A percentile compares a stretch with the other conserved stretches of the same genome.
These are phyloP conservation scores for Pantherophis alleghaniensis DNA, from an alignment of 2,797 vertebrate species.

Conservation along the genomic window DNA sequence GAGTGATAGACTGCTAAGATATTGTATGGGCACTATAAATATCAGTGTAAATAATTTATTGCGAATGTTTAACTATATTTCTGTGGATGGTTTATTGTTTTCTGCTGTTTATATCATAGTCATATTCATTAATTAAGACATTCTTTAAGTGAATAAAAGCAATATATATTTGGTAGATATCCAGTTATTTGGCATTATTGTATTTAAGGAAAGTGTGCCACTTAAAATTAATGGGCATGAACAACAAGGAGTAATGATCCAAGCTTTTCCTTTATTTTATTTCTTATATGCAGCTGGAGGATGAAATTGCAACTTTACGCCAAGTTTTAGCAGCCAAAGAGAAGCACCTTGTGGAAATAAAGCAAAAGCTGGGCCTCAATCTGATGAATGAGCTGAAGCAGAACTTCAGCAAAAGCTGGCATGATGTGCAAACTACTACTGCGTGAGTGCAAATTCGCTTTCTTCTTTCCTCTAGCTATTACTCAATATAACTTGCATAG, in stretches of 20 bases:
- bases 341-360: constrained; percentile 89
- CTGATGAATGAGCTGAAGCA: constrained; percentile 87
- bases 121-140: neutral
- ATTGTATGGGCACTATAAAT: neutral
- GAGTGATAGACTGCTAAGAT: neutral
- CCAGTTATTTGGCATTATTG: neutral
- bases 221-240: neutral
- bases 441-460: constrained; percentile 80
- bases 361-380: constrained; percentile 88
- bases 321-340: constrained; percentile 95
- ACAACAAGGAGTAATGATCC: neutral
- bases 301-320: constrained; percentile 92
- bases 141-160: neutral
- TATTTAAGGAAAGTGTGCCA: neutral
- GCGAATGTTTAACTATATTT: neutral
- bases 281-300: constrained; percentile 82
- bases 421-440: constrained; percentile 89
- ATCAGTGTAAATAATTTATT: neutral
- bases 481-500: neutral
- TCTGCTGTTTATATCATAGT: neutral
- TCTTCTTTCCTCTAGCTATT: neutral
- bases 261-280: neutral
- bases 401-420: constrained; percentile 93
- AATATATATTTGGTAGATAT: neutral
- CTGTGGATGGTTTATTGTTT: neutral